Evolutionary conservation across 2,888 invertebrate genomes (phyloP).

Genomic region (Tetranychus piercei): DNA sequence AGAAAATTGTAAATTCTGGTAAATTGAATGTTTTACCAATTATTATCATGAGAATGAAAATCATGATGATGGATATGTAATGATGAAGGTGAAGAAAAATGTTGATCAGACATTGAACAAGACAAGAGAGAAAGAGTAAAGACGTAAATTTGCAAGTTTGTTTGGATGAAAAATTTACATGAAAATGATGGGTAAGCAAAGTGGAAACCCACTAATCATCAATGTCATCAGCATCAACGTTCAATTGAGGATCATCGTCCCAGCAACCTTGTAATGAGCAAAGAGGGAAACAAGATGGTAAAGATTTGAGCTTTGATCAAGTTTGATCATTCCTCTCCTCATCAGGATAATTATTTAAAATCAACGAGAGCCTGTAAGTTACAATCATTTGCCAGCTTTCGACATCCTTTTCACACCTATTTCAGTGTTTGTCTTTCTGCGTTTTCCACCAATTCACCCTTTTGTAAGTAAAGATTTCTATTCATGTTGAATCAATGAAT

Average conservation of each 20-base stretch:
- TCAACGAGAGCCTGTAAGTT: background rate
- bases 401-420: background rate
- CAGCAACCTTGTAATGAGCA: constrained; percentile 2
- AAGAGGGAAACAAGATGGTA: background rate
- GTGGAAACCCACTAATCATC: background rate
- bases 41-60: background rate
- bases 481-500: too few relatives aligned
- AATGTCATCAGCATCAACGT: background rate
- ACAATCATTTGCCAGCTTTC: background rate
- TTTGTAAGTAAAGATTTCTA: too few relatives aligned
- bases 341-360: background rate
- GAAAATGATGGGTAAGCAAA: background rate
- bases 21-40: background rate
- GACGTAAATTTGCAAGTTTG: background rate
- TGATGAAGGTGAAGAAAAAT: too few relatives aligned
- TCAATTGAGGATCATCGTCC: background rate
- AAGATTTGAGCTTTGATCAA: background rate
- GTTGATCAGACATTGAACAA: too few relatives aligned
- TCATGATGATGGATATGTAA: too few relatives aligned
- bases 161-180: background rate
- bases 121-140: too few relatives aligned
- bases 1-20: background rate
- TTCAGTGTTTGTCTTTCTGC: background rate
- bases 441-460: too few relatives aligned
- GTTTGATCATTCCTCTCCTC: too few relatives aligned